phyloP scores from a whole-genome alignment of 2,113 vertebrate genomes.

The Myrmecophaga tridactyla region DNA sequence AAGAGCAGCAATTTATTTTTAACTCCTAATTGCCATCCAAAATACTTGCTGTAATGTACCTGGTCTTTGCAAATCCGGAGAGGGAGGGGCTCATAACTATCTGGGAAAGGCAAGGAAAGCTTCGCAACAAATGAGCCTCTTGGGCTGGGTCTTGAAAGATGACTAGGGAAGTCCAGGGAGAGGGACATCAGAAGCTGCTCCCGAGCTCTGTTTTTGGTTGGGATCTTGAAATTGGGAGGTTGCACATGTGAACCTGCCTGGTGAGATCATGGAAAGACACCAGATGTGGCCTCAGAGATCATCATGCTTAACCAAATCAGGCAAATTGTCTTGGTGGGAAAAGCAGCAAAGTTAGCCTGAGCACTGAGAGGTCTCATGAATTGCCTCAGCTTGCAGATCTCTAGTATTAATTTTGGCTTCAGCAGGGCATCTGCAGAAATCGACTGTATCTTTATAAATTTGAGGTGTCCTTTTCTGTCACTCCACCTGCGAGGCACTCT shows the following conservation, averaged over 20 bases:
- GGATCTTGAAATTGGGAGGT: not conserved
- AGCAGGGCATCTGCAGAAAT: not conserved
- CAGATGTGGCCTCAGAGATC: not conserved
- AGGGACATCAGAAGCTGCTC: not conserved
- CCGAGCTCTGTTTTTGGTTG: not conserved
- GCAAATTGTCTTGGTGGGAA: not conserved
- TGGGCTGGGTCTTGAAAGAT: not conserved
- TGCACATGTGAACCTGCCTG: not conserved
- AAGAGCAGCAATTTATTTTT: not conserved
- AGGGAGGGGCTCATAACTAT: not conserved
- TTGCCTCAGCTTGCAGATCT: not conserved
- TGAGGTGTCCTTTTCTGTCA: not conserved
- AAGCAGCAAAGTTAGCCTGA: not conserved
- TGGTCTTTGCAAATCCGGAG: not conserved
- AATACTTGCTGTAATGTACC: not conserved
- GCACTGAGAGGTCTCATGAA: fast-evolving
- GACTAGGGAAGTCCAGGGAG: not conserved
- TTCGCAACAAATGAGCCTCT: not conserved
- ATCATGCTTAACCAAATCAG: too few species aligned
- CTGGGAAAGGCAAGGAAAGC: not conserved
- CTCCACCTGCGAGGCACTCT: not conserved
- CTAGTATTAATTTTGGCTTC: not conserved
- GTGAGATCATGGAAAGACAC: not conserved
- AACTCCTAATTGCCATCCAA: not conserved
- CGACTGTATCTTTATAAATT: fast-evolving